A percentile compares a stretch with the other conserved stretches of the same genome.
phyloP scores from a whole-genome alignment of 2,113 vertebrate species.

The Pteropus alecto region DNA sequence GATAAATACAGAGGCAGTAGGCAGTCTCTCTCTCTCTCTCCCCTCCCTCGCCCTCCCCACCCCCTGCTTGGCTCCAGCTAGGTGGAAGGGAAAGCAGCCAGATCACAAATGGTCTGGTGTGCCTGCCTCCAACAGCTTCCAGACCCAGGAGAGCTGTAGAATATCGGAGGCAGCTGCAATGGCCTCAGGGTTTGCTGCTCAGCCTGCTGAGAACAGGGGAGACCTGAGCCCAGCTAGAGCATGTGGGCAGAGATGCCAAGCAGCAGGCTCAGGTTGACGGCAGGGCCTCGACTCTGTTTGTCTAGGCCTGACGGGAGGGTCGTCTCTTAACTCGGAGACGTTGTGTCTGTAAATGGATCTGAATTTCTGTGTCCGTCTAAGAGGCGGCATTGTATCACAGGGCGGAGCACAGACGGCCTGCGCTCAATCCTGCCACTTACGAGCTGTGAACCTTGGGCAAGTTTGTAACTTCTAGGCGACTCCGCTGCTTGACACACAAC shows the following conservation, averaged over 20 bases:
- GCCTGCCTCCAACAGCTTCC: neutral
- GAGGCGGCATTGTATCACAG: fast-evolving
- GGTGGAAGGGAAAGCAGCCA: neutral
- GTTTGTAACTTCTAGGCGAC: neutral
- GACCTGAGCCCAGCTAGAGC: neutral
- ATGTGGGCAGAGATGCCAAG: fast-evolving
- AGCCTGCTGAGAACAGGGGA: neutral
- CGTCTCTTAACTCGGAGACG: neutral
- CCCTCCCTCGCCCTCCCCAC: too few relatives aligned
- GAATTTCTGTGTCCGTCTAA: too few relatives aligned
- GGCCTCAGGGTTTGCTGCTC: neutral
- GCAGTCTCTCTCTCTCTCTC: neutral
- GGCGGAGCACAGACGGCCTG: fast-evolving
- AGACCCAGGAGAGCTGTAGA: neutral
- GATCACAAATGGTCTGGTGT: neutral
- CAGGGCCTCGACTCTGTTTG: fast-evolving
- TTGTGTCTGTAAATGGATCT: neutral
- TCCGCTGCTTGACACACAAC: neutral
- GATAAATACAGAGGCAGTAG: conserved; percentile 61
- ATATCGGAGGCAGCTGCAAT: neutral
- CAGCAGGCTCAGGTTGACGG: too few relatives aligned
- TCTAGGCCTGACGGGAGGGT: neutral
- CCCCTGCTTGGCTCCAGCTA: neutral
- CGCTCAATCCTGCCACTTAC: fast-evolving
- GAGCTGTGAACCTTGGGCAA: neutral